Conservation (phyloP, 30 jellyfish, hydroid and myxozoan species). For the Nemopilema nomurai region DNA sequence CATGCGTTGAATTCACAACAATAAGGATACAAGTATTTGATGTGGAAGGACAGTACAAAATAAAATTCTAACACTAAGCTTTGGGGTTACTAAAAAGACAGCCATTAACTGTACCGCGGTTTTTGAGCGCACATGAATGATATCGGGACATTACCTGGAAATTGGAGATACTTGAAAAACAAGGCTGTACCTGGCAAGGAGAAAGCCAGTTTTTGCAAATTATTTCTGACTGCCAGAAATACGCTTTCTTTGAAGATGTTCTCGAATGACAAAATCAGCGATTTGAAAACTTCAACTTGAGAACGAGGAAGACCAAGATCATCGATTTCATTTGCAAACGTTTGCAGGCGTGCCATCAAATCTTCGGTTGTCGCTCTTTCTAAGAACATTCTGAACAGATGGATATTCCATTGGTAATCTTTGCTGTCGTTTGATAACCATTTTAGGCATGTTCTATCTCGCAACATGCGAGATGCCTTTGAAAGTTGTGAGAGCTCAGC, state of each 20-base stretch:
- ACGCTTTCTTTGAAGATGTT: background rate
- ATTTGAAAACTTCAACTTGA: background rate
- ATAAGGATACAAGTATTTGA: no score
- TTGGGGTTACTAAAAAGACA: no score
- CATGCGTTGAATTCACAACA: no score
- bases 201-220: background rate
- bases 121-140: no score
- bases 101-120: no score
- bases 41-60: no score
- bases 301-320: no score
- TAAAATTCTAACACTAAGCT: no score
- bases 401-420: background rate
- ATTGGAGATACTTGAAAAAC: background rate
- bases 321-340: background rate
- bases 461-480: constrained; percentile 6
- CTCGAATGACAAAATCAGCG: background rate
- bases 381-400: constrained; percentile 12
- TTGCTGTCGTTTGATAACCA: background rate
- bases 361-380: constrained; percentile 39
- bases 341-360: constrained; percentile 6
- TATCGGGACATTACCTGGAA: no score
- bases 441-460: constrained; percentile 9
- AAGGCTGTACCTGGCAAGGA: background rate
- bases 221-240: background rate
- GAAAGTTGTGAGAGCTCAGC: constrained; percentile 29